Percentiles rank a stretch among this genome's conserved stretches.
Evolutionary conservation across 2,113 vertebrate genomes (phyloP).

Genomic region (Gadus macrocephalus): DNA sequence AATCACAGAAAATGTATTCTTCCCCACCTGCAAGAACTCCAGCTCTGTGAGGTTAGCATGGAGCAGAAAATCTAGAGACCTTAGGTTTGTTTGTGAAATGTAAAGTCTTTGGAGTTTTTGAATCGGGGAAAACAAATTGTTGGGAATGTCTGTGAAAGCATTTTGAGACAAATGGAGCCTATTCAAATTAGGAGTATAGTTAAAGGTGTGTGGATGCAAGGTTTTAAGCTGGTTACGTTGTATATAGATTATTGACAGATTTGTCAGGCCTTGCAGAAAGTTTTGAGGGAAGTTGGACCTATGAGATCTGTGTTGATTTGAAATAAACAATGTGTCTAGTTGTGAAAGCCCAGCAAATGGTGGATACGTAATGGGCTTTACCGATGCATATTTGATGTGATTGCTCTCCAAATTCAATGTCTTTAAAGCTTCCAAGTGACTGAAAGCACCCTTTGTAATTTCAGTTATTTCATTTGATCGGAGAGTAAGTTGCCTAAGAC

Average conservation of each 20-base stretch:
- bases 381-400: conserved; percentile 36
- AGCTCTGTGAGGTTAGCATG: conserved; percentile 54
- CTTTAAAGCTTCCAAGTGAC: conserved; percentile 51
- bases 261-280: conserved; percentile 68
- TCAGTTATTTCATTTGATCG: conserved; percentile 37
- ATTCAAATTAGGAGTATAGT: conserved; percentile 51
- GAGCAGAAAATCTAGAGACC: conserved; percentile 63
- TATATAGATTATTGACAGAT: conserved; percentile 45
- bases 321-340: conserved; percentile 48
- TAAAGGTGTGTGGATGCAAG: conserved; percentile 53
- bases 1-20: conserved; percentile 59
- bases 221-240: conserved; percentile 38
- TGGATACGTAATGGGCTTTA: conserved; percentile 16
- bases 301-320: conserved; percentile 38
- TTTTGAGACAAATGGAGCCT: conserved; percentile 65
- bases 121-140: conserved; percentile 54
- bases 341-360: conserved; percentile 60
- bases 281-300: conserved; percentile 46
- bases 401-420: conserved; percentile 58
- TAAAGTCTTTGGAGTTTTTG: conserved; percentile 53
- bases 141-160: conserved; percentile 31
- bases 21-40: conserved; percentile 46
- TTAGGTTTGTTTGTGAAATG: conserved; percentile 45
- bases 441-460: conserved; percentile 31
- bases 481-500: conserved; percentile 43